Evolutionary conservation across 1,140 invertebrate species (phyloP), one percentile per base, ranked within the genome.

Genomic region (Mamestra configurata): DNA sequence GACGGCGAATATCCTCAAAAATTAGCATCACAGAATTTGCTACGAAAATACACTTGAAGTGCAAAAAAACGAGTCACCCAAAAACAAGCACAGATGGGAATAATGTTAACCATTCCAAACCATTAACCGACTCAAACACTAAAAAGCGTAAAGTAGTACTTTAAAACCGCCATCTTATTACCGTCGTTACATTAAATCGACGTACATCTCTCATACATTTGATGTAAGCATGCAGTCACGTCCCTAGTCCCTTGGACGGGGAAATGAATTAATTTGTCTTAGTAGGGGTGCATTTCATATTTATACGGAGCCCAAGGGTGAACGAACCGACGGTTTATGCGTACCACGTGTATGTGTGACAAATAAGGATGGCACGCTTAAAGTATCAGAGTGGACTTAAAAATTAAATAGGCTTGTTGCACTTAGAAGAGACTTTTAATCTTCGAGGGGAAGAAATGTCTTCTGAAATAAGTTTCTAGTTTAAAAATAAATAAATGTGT

Each of bases 201-300:
- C 85, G 78, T 80, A 83, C 88, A 83, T 86, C 90, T 84, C 84
- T 80, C 79, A 84, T 86, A 89, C 86, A 88, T 84, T 86, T 90
- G 88, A 93, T 89, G 88, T 85, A 79, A 78, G 83, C 79, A 79
- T 85, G 83, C 82, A 93, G 91, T 91, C 92, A 94, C 91, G 89
- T 94, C 90, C 61, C 88, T 84, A 64, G 86, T 91, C 89, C 92
- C 86, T 89, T 88, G 88, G 88, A 82, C 83, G 79, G 89, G 93
- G 92, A 94, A 94, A 94, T 94, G 91, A 93, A 94, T 93, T 93
- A 92, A 94, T 94, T 94, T 94, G 92, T 94, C 93, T 92, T 88
- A 87, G 83, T 89, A 86, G 88, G 92, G 93, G 92, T 94, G 92
- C 92, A 93, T 92, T 91, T 92, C 91, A 93, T 94, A 94, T 94